phyloP scores from a whole-genome alignment of 2,797 vertebrate genomes.

The Leptodactylus fallax region DNA sequence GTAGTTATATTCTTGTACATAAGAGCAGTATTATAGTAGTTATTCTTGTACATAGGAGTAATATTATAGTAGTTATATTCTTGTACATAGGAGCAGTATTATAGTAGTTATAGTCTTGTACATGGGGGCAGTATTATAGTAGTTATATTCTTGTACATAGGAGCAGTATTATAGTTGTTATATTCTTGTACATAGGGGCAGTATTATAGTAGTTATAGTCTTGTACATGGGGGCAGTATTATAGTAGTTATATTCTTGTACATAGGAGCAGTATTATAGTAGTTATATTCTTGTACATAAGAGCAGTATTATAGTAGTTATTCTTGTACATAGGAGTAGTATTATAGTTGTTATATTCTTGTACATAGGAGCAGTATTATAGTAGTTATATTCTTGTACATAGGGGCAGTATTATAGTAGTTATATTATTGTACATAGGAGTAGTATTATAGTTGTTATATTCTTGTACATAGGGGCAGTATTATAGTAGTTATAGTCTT shows the following conservation, averaged over 20 bases:
- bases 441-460: conserved; percentile 19
- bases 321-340: not conserved
- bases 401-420: conserved; percentile 18
- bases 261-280: conserved; percentile 2
- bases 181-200: too few species aligned
- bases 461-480: conserved; percentile 3
- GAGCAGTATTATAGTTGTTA: too few species aligned
- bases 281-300: conserved; percentile 7
- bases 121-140: not conserved
- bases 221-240: conserved; percentile 7
- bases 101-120: not conserved
- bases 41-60: not conserved
- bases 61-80: conserved; percentile 10
- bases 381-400: not conserved
- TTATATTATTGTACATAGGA: conserved; percentile 18
- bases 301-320: conserved; percentile 12
- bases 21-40: conserved; percentile 12
- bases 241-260: conserved; percentile 18
- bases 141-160: not conserved
- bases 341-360: conserved; percentile 12
- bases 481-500: conserved; percentile 2
- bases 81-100: not conserved
- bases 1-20: conserved; percentile 5
- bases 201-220: too few species aligned
- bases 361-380: too few species aligned